Conservation (phyloP, 2,888 invertebrate species). For the Nysson spinosus region DNA sequence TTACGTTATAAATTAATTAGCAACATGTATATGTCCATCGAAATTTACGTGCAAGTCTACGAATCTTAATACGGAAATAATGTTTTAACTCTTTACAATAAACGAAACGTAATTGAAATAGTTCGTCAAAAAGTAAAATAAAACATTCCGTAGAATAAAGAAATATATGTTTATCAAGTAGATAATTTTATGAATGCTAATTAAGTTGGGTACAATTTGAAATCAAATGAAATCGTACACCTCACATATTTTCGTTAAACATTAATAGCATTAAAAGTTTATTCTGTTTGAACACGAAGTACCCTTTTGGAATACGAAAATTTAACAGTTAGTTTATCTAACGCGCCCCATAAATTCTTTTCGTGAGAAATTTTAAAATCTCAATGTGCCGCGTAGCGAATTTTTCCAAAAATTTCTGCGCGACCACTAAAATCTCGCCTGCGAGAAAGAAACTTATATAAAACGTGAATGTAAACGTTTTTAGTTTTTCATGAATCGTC, state of each 20-base stretch:
- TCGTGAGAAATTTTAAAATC: constrained; percentile 30
- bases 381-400: constrained; percentile 27
- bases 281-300: constrained; percentile 9
- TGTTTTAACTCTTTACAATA: not conserved
- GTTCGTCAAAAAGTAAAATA: not conserved
- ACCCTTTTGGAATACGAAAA: constrained; percentile 26
- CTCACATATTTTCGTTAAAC: not conserved
- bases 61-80: constrained; percentile 7
- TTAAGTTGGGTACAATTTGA: not conserved
- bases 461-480: constrained; percentile 31
- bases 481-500: constrained; percentile 11
- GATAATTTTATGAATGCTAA: not conserved
- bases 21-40: not conserved
- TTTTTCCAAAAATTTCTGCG: constrained; percentile 21
- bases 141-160: not conserved
- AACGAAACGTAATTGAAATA: too few species aligned
- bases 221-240: constrained; percentile 1
- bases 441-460: constrained; percentile 63
- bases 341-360: constrained; percentile 15
- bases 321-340: constrained; percentile 14
- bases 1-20: not conserved
- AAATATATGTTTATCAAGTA: not conserved
- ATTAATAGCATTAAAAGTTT: constrained; percentile 11
- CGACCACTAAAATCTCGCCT: constrained; percentile 64
- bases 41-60: not conserved